These are phyloP conservation scores for Pteromalus puparum DNA, from an alignment of 1,140 invertebrate species.

Conservation along the genomic window DNA sequence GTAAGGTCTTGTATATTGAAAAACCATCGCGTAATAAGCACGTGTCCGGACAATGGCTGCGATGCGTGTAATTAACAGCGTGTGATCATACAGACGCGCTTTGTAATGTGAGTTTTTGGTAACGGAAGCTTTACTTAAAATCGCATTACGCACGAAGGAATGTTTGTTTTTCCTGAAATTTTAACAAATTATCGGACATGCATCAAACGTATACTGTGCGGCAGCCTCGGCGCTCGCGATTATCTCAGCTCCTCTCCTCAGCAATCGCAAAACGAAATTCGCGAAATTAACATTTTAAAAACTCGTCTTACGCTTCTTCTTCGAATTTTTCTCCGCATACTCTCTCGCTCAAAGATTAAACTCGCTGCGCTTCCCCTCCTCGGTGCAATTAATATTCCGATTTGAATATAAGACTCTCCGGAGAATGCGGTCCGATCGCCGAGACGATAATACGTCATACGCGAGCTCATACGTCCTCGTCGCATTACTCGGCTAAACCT, in stretches of 20 bases:
- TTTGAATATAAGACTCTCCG: slow-evolving; percentile 61
- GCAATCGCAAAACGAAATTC: slow-evolving; percentile 27
- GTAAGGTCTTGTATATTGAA: background rate
- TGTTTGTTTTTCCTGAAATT: too few species aligned
- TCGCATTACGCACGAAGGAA: background rate
- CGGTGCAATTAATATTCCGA: slow-evolving; percentile 70
- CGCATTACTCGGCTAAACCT: slow-evolving; percentile 43
- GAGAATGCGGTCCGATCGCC: slow-evolving; percentile 64
- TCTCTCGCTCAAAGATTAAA: slow-evolving; percentile 43
- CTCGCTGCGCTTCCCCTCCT: slow-evolving; percentile 21
- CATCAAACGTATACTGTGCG: background rate
- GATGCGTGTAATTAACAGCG: too few species aligned
- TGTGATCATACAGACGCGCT: background rate
- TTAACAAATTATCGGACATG: background rate
- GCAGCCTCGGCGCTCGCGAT: background rate
- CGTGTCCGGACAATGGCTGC: background rate
- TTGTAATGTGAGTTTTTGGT: background rate
- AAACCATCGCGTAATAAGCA: background rate
- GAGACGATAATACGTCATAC: slow-evolving; percentile 64
- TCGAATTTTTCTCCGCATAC: slow-evolving; percentile 24
- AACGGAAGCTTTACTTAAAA: background rate
- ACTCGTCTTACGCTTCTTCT: slow-evolving; percentile 56
- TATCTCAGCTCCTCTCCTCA: background rate
- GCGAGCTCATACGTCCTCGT: slow-evolving; percentile 32
- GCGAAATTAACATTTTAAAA: slow-evolving; percentile 30